Evolutionary conservation across 2,113 vertebrate species (phyloP).

Genomic region (Lichenostomus cassidix): DNA sequence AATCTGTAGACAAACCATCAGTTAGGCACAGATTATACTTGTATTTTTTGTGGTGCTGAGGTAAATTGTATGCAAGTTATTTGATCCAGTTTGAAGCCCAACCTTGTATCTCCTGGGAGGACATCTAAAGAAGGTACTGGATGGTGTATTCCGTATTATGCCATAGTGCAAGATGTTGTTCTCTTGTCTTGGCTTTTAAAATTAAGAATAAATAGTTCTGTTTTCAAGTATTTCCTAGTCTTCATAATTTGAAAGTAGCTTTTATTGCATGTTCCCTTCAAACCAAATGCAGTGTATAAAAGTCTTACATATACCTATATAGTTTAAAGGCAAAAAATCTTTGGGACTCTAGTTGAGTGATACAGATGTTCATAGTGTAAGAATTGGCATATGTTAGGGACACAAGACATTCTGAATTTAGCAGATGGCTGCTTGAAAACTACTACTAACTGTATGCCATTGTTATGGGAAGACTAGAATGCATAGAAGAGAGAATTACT

Average conservation of each 20-base stretch:
- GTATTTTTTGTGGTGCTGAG: background rate
- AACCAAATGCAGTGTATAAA: background rate
- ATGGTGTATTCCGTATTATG: rapidly evolving
- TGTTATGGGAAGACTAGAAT: background rate
- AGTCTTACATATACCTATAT: background rate
- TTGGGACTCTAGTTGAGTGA: background rate
- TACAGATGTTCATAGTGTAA: background rate
- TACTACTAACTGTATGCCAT: background rate
- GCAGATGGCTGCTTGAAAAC: background rate
- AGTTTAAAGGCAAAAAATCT: background rate
- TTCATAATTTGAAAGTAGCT: background rate
- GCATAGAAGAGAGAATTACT: background rate
- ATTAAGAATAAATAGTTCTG: background rate
- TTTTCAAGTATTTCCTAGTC: background rate
- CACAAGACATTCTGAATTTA: background rate
- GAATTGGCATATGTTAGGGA: background rate
- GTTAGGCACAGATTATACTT: background rate
- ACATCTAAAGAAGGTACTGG: background rate
- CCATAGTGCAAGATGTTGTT: background rate
- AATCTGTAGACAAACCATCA: background rate
- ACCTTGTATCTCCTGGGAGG: background rate
- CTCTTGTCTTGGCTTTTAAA: background rate
- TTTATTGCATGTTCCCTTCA: background rate
- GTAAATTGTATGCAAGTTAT: background rate
- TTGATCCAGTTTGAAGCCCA: background rate